Conservation (phyloP, 2,888 invertebrate species). For the Parnassius apollo region DNA sequence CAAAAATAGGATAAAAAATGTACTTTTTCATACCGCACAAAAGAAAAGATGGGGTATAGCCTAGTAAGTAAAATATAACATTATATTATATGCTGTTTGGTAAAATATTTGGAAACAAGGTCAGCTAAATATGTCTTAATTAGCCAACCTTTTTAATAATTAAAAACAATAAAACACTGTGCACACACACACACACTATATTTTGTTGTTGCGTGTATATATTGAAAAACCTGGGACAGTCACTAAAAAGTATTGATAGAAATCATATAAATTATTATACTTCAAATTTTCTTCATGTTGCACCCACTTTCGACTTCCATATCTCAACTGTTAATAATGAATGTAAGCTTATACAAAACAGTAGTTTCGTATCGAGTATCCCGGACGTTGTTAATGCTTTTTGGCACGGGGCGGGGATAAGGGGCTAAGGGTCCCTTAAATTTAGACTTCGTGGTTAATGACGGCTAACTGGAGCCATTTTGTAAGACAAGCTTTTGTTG, state of each 20-base stretch:
- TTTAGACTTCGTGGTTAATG: slow-evolving; percentile 43
- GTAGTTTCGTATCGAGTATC: slow-evolving; percentile 48
- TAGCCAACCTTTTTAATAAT: too few relatives aligned
- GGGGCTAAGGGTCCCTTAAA: slow-evolving; percentile 36
- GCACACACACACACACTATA: too few relatives aligned
- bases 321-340: slow-evolving; percentile 49
- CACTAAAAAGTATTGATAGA: background rate
- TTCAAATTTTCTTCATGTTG: slow-evolving; percentile 30
- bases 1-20: too few relatives aligned
- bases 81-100: too few relatives aligned
- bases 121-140: too few relatives aligned
- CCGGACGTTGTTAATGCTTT: slow-evolving; percentile 41
- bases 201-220: too few relatives aligned
- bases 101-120: too few relatives aligned
- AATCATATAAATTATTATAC: slow-evolving; percentile 2
- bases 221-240: too few relatives aligned
- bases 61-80: too few relatives aligned
- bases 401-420: slow-evolving; percentile 47
- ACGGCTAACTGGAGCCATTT: slow-evolving; percentile 35
- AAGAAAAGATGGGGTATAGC: too few relatives aligned
- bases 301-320: slow-evolving; percentile 40
- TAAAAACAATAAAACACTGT: too few relatives aligned
- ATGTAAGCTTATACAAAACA: slow-evolving; percentile 58
- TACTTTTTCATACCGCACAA: too few relatives aligned
- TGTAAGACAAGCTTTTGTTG: slow-evolving; percentile 38